Evolutionary conservation across 2,797 vertebrate genomes (phyloP).

Genomic region (Parambassis ranga): DNA sequence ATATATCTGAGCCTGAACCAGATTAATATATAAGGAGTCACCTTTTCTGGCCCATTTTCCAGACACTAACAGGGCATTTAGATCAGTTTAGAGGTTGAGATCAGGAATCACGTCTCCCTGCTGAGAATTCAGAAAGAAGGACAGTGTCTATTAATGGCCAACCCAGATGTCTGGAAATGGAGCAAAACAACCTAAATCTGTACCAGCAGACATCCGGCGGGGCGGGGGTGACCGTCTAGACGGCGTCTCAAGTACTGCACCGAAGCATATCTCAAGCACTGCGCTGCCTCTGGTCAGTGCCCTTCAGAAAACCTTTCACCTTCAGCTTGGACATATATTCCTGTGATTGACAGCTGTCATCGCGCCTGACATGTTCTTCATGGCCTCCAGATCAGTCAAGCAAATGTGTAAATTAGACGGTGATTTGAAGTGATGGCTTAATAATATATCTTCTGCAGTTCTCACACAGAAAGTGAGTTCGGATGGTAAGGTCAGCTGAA

Average conservation of each 20-base stretch:
- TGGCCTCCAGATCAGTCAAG: conserved; percentile 4
- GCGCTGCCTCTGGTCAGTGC: background rate
- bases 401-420: conserved; percentile 23
- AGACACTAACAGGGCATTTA: conserved; percentile 23
- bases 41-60: conserved; percentile 60
- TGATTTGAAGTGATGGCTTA: conserved; percentile 16
- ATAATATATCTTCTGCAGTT: background rate
- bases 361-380: background rate
- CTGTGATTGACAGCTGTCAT: conserved; percentile 34
- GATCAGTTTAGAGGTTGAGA: conserved; percentile 51
- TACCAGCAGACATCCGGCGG: conserved; percentile 44
- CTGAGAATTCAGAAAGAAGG: conserved; percentile 68
- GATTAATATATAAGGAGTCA: conserved; percentile 38
- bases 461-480: background rate
- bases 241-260: conserved; percentile 26
- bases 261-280: background rate
- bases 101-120: conserved; percentile 44
- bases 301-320: conserved; percentile 44
- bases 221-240: conserved; percentile 48
- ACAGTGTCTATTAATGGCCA: conserved; percentile 71
- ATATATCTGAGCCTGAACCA: background rate
- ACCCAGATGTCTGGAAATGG: conserved; percentile 66
- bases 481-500: background rate
- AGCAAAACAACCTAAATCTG: conserved; percentile 62
- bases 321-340: background rate